These are phyloP conservation scores for Scortum barcoo DNA, from an alignment of 2,113 vertebrate species.

Conservation along the genomic window DNA sequence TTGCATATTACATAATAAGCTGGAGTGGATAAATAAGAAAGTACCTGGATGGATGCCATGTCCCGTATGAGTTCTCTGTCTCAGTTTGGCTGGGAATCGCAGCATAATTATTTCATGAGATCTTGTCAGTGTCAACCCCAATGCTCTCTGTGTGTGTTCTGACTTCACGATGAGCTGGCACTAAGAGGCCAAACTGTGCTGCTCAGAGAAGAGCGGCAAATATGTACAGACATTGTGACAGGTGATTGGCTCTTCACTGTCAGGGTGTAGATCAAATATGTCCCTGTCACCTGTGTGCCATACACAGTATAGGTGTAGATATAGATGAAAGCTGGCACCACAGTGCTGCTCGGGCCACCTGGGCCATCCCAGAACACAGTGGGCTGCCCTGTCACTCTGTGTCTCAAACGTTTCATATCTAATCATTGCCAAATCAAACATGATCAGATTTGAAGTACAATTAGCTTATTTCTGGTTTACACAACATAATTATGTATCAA, in stretches of 20 bases:
- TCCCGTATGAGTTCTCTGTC: slow-evolving; percentile 27
- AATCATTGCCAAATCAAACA: not conserved
- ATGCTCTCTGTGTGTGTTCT: slow-evolving; percentile 54
- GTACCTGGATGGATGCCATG: slow-evolving; percentile 43
- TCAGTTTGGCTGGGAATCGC: slow-evolving; percentile 48
- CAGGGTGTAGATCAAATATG: slow-evolving; percentile 49
- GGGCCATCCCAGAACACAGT: not conserved
- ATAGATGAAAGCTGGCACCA: slow-evolving; percentile 32
- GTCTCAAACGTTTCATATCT: not conserved
- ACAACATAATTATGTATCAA: not conserved
- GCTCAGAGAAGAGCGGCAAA: slow-evolving; percentile 58
- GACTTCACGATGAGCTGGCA: slow-evolving; percentile 48
- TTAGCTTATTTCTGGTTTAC: not conserved
- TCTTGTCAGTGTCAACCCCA: slow-evolving; percentile 59
- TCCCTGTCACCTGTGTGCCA: slow-evolving; percentile 32
- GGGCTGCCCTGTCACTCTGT: not conserved
- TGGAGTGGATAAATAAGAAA: slow-evolving; percentile 53
- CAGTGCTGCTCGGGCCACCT: slow-evolving; percentile 8
- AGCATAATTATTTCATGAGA: slow-evolving; percentile 68
- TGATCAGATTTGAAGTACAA: not conserved
- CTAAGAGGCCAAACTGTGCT: slow-evolving; percentile 58
- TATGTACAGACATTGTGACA: slow-evolving; percentile 63
- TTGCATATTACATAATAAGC: slow-evolving; percentile 48
- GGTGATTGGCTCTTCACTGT: slow-evolving; percentile 51
- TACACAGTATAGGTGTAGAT: slow-evolving; percentile 22